These are phyloP conservation scores for Channallabes apus DNA, from an alignment of 2,797 vertebrate genomes.

Conservation along the genomic window DNA sequence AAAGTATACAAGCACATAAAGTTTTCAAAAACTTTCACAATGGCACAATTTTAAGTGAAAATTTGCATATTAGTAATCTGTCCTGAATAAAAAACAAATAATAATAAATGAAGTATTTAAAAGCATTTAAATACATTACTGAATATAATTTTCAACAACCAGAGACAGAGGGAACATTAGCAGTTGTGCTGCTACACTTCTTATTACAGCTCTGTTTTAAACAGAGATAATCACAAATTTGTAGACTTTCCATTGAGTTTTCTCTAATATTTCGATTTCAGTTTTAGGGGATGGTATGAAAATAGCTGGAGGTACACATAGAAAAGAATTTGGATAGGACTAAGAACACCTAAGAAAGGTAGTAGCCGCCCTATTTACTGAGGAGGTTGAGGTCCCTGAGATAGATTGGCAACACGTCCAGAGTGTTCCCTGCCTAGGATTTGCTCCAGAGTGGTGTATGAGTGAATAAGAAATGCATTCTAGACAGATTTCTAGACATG, in stretches of 20 bases:
- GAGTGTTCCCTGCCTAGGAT: too few species aligned
- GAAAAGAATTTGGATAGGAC: too few species aligned
- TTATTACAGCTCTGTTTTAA: not conserved
- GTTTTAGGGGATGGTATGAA: too few species aligned
- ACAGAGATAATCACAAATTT: not conserved
- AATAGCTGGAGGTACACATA: too few species aligned
- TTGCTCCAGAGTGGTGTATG: too few species aligned
- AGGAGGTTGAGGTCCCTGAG: too few species aligned
- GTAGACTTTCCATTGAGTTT: not conserved
- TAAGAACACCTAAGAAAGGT: too few species aligned
- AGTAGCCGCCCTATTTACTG: too few species aligned
- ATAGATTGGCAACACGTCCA: too few species aligned
- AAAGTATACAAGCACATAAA: not conserved
- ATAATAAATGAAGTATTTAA: not conserved
- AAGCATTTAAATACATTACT: not conserved
- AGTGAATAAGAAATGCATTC: too few species aligned
- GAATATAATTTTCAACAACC: not conserved
- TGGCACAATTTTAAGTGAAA: not conserved
- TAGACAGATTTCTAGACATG: too few species aligned
- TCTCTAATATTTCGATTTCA: not conserved
- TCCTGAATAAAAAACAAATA: not conserved
- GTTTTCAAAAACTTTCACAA: not conserved
- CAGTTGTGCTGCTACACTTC: not conserved
- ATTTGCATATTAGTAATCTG: not conserved
- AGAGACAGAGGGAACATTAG: not conserved